A percentile compares a stretch with the other conserved stretches of the same genome.
Conservation (phyloP, 2,113 vertebrate genomes). For the Rallus limicola region DNA sequence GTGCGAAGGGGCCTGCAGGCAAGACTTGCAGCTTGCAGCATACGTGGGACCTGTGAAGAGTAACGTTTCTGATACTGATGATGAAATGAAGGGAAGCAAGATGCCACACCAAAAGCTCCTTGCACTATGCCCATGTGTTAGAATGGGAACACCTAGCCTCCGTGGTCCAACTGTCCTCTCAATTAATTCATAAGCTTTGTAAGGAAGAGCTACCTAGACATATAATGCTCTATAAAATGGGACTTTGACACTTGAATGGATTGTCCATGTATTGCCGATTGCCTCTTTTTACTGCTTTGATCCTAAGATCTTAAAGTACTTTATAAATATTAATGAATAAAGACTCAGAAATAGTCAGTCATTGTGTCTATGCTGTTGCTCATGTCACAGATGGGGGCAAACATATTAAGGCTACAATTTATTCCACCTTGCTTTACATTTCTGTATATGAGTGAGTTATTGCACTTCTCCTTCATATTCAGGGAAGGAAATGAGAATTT, state of each 20-base stretch:
- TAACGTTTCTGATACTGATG: neutral
- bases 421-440: conserved; percentile 56
- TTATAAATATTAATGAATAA: conserved; percentile 70
- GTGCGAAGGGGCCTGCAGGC: neutral
- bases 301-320: conserved; percentile 55
- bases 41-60: neutral
- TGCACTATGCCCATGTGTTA: neutral
- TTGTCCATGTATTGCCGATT: conserved; percentile 45
- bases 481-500: conserved; percentile 52
- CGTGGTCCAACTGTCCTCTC: neutral
- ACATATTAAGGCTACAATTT: conserved; percentile 54
- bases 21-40: neutral
- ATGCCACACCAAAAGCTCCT: neutral
- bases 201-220: neutral
- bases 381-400: conserved; percentile 36
- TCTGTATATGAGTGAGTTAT: conserved; percentile 55
- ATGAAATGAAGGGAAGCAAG: neutral
- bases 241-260: conserved; percentile 8
- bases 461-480: conserved; percentile 37
- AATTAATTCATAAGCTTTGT: conserved; percentile 31
- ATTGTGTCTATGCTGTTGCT: conserved; percentile 59
- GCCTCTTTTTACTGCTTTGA: conserved; percentile 63
- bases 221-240: neutral
- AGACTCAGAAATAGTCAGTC: conserved; percentile 52
- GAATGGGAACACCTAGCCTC: neutral